phyloP scores from a whole-genome alignment of 2,888 invertebrate genomes.

The Sycophila texana region DNA sequence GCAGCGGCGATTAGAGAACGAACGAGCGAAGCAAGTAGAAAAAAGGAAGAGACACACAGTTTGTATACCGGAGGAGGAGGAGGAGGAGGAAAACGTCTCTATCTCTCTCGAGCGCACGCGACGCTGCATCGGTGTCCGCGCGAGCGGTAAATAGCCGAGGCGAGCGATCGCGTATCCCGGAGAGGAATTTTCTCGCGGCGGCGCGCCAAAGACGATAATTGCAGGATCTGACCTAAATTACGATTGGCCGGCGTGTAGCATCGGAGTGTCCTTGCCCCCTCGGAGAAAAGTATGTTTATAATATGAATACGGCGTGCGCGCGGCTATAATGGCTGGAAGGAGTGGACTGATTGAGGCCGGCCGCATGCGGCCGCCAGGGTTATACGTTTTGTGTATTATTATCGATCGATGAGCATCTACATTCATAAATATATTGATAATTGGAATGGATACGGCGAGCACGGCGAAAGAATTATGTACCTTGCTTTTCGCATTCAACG shows the following conservation, averaged over 20 bases:
- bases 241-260: slow-evolving; percentile 3
- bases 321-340: slow-evolving; percentile 1
- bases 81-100: too few species aligned
- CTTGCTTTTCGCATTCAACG: slow-evolving; percentile 22
- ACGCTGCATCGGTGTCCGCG: too few species aligned
- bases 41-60: too few species aligned
- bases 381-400: slow-evolving; percentile 21
- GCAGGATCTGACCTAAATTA: slow-evolving; percentile 40
- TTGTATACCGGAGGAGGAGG: too few species aligned
- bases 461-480: neutral
- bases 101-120: too few species aligned
- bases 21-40: too few species aligned
- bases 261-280: slow-evolving; percentile 22
- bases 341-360: slow-evolving; percentile 14
- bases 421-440: slow-evolving; percentile 36
- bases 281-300: slow-evolving; percentile 9
- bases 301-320: neutral
- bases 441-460: slow-evolving; percentile 28
- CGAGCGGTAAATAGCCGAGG: neutral
- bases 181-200: slow-evolving; percentile 18
- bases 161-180: neutral
- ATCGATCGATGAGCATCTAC: slow-evolving; percentile 33
- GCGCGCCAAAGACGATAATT: slow-evolving; percentile 17
- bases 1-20: too few species aligned
- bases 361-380: neutral